These are phyloP conservation scores for Isoperla grammatica DNA, from an alignment of 2,888 invertebrate species.

Conservation along the genomic window DNA sequence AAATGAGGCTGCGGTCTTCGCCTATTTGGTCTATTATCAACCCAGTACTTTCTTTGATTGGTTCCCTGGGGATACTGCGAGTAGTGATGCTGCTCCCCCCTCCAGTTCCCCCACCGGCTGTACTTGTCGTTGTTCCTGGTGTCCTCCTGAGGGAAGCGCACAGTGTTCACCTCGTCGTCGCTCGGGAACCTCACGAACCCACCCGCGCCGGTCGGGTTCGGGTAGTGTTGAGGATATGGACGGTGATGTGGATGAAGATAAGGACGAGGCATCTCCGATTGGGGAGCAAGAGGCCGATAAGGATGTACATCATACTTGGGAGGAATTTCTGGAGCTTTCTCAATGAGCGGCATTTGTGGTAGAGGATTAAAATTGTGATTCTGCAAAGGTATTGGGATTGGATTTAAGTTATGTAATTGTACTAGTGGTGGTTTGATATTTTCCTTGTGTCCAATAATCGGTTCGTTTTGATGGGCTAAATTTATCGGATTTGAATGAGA, in stretches of 20 bases:
- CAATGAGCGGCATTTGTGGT: too few relatives aligned
- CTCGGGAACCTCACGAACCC: slow-evolving; percentile 1
- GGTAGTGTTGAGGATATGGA: background rate
- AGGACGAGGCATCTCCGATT: too few relatives aligned
- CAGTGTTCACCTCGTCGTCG: background rate
- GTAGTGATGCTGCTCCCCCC: background rate
- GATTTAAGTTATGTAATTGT: too few relatives aligned
- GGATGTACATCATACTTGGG: too few relatives aligned
- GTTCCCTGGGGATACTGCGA: background rate
- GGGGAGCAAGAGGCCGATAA: too few relatives aligned
- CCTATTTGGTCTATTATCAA: background rate
- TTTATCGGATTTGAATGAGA: too few relatives aligned
- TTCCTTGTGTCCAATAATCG: too few relatives aligned
- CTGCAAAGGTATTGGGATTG: background rate
- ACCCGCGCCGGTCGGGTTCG: background rate
- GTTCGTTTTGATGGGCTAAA: too few relatives aligned
- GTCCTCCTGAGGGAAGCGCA: background rate
- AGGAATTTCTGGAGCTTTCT: too few relatives aligned
- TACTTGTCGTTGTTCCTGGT: background rate
- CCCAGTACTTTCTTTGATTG: too few relatives aligned
- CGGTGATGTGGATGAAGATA: too few relatives aligned
- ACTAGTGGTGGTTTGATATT: too few relatives aligned
- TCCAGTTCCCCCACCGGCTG: background rate
- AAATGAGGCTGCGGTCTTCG: slow-evolving; percentile 1
- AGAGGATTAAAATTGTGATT: background rate